These are phyloP conservation scores for Poicephalus gulielmi DNA, from an alignment of 2,113 vertebrate genomes.

Conservation along the genomic window DNA sequence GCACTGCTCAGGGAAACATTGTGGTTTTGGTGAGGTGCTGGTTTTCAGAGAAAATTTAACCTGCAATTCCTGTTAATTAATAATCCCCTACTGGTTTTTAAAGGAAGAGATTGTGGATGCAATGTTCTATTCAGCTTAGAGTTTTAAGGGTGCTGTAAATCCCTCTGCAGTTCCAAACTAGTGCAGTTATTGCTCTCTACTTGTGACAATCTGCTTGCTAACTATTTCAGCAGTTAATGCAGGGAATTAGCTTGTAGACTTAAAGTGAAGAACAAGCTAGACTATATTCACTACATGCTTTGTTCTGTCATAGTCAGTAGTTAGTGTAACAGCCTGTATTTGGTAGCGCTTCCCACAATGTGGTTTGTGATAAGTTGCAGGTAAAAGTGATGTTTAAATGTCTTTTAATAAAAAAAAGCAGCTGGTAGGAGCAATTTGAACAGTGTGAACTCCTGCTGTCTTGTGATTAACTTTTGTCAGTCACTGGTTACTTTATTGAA, in stretches of 20 bases:
- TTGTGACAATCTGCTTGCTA: not conserved
- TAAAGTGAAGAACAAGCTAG: not conserved
- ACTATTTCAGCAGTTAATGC: not conserved
- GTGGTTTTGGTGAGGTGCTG: not conserved
- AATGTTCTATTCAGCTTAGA: not conserved
- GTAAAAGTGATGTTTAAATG: not conserved
- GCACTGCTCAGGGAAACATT: accelerated
- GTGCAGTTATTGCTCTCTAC: not conserved
- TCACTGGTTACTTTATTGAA: not conserved
- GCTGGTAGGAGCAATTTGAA: not conserved
- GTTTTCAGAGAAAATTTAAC: not conserved
- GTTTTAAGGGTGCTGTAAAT: not conserved
- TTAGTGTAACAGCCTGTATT: not conserved
- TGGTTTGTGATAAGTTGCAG: not conserved
- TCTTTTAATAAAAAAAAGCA: not conserved
- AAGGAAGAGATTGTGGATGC: not conserved
- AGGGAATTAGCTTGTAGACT: not conserved
- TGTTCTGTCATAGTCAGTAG: not conserved
- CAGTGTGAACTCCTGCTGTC: not conserved
- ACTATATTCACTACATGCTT: accelerated
- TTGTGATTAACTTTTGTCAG: not conserved
- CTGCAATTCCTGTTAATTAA: not conserved
- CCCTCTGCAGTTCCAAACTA: not conserved
- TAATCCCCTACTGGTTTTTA: not conserved
- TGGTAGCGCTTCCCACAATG: accelerated